These are phyloP conservation scores for Scaptomyza cyrtandrae DNA, from an alignment of 2,888 invertebrate genomes.

Conservation along the genomic window DNA sequence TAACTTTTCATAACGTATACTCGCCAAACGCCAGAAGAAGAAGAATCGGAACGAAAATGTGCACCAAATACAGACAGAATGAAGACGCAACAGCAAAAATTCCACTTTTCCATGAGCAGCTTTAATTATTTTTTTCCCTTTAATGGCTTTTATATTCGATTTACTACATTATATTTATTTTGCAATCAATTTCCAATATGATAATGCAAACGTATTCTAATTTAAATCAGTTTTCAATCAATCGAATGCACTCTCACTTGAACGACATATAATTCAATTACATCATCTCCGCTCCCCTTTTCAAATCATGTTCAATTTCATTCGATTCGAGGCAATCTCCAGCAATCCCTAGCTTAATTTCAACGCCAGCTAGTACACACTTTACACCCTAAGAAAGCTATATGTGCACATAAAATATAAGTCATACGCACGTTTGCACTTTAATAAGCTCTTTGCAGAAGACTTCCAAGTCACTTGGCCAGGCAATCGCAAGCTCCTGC, in stretches of 20 bases:
- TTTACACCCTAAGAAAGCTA: slow-evolving; percentile 2
- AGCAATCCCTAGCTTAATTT: slow-evolving; percentile 42
- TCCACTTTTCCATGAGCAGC: no score
- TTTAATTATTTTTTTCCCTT: no score
- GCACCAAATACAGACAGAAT: no score
- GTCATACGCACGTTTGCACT: slow-evolving; percentile 62
- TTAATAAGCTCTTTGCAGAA: slow-evolving; percentile 41
- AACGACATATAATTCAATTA: slow-evolving; percentile 13
- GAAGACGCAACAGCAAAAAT: no score
- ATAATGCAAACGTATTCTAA: slow-evolving; percentile 27
- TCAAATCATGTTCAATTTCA: slow-evolving; percentile 34
- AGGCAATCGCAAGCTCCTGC: slow-evolving; percentile 38
- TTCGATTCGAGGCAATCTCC: slow-evolving; percentile 29
- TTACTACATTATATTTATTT: background rate
- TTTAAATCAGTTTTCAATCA: slow-evolving; percentile 39
- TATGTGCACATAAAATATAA: slow-evolving; percentile 44
- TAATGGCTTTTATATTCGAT: background rate
- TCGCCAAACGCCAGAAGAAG: slow-evolving; percentile 6
- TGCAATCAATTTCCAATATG: slow-evolving; percentile 23
- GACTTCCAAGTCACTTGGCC: slow-evolving; percentile 45
- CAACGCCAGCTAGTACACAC: slow-evolving; percentile 16
- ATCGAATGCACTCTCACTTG: slow-evolving; percentile 5
- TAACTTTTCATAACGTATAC: slow-evolving; percentile 51
- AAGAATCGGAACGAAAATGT: no score
- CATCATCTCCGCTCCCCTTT: slow-evolving; percentile 1